Percentiles rank a stretch among this genome's conserved stretches.
Evolutionary conservation across 2,113 vertebrate genomes (phyloP).

Genomic region (Bungarus multicinctus): DNA sequence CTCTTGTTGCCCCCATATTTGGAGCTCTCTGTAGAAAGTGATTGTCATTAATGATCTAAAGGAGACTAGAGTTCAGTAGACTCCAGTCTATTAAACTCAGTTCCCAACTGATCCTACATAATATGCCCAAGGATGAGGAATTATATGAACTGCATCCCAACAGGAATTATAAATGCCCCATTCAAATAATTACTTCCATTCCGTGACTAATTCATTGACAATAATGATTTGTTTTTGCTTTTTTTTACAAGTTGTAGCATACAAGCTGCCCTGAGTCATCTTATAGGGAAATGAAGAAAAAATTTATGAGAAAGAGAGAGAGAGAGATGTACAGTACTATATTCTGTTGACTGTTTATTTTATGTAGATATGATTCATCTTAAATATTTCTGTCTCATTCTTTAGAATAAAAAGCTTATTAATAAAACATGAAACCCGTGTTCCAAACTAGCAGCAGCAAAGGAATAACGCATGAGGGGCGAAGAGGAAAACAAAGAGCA

Average conservation of each 20-base stretch:
- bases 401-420: background rate
- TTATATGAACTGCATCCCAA: background rate
- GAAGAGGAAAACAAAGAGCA: background rate
- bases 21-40: background rate
- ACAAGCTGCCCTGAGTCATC: slow-evolving; percentile 16
- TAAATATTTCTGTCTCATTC: background rate
- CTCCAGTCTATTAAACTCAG: background rate
- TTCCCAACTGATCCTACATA: background rate
- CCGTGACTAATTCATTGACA: background rate
- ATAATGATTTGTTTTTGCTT: slow-evolving; percentile 21
- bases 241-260: slow-evolving; percentile 52
- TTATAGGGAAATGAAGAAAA: background rate
- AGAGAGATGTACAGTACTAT: slow-evolving; percentile 25
- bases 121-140: background rate
- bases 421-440: background rate
- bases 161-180: background rate
- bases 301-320: background rate
- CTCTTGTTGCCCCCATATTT: background rate
- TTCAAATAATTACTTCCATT: background rate
- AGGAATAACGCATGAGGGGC: background rate
- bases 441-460: background rate
- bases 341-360: slow-evolving; percentile 49
- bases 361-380: background rate
- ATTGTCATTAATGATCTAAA: background rate
- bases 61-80: background rate